Evolutionary conservation across 2,888 invertebrate species (phyloP), one percentile per base, ranked within the genome.

Genomic region (Syrphus vitripennis): DNA sequence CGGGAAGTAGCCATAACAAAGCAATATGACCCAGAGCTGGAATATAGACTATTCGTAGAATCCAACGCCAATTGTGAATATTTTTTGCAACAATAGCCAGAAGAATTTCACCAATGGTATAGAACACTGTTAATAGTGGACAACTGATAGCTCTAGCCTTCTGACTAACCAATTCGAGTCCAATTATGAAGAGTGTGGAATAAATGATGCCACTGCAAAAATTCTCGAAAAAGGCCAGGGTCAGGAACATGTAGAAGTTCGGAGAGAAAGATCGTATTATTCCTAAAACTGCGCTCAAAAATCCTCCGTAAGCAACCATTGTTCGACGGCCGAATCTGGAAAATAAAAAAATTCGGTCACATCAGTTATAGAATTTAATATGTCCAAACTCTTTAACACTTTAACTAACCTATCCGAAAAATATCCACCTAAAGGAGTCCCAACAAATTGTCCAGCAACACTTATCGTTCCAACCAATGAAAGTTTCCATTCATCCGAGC

Each of bases 131-230:
- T 29, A 96, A 94, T 67, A 96, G 93, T 29, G 96, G 94, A 57
- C 96, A 95, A 2, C 95, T 95, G 16, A 96, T 92, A 19, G 96
- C 95, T 50, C 97, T 93, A 75, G 95, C 95, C 87, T 94, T 94
- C 12, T 95, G 95, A 0, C 96, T 96, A 40, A 97, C 95, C 92
- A 96, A 93, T 91, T 97, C 97, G 88, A 97, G 92, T 95, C 96
- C 96, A 80, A 91, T 69, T 89, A 97, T 94, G 90, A 96, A 96
- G 65, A 95, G 95, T 0, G 95, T 95, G 10, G 95, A 95, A 89
- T 94, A 97, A 9, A 95, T 94, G 0, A 96, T 96, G 34, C 96
- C 94, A 0, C 95, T 95, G 31, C 95, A 93, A 0, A 94, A 92
- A 2, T 96, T 95, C 89, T 96, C 96, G 1, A 96, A 89, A 77